Conservation (phyloP, 2,888 invertebrate species). For the Eilema griseolum region DNA sequence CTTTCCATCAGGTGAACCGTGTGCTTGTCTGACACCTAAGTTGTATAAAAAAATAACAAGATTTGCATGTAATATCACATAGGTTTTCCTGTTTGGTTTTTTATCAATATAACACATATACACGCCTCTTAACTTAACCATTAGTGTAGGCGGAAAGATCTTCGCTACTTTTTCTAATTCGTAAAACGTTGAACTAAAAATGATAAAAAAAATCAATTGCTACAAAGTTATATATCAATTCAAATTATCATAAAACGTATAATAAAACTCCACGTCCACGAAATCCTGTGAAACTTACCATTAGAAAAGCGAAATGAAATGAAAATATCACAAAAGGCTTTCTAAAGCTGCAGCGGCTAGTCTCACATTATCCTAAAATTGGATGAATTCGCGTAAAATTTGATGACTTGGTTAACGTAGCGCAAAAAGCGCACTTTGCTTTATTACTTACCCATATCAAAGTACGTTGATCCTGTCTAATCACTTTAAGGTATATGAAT, state of each 20-base stretch:
- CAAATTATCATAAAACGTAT: background rate
- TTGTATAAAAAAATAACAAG: no score
- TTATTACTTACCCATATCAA: constrained; percentile 31
- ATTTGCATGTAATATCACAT: no score
- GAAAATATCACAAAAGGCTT: background rate
- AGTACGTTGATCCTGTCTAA: constrained; percentile 16
- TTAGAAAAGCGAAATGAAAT: background rate
- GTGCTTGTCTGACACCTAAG: no score
- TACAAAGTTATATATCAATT: background rate
- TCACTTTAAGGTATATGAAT: constrained; percentile 18
- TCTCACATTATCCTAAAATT: constrained; percentile 1
- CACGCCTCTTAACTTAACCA: no score
- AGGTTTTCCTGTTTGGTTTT: no score
- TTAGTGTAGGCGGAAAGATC: no score
- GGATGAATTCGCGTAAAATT: constrained; percentile 22
- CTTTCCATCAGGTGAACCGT: no score
- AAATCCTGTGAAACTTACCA: background rate
- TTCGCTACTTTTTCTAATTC: no score
- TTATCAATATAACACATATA: no score
- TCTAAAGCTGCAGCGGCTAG: background rate
- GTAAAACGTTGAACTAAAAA: background rate
- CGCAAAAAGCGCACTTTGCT: constrained; percentile 21
- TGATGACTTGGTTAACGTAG: constrained; percentile 24
- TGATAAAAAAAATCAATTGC: background rate
- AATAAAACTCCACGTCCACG: background rate